Percentiles rank a stretch among this genome's conserved stretches.
Conservation (phyloP, 2,888 invertebrate genomes). For the Sarcophaga rosellei region DNA sequence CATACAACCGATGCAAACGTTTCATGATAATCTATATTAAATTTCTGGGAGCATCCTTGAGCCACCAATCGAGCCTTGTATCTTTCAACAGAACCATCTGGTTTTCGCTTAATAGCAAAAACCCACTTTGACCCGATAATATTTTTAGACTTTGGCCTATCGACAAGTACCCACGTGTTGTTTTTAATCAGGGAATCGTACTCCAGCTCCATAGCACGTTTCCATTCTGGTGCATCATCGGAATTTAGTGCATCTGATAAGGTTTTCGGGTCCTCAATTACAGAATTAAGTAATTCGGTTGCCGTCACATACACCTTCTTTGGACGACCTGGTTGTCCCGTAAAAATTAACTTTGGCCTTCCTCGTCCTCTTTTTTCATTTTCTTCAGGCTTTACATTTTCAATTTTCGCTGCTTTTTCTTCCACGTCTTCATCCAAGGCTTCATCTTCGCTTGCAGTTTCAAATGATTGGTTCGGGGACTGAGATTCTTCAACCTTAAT, state of each 20-base stretch:
- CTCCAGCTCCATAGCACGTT: constrained; percentile 57
- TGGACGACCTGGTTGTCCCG: too few species aligned
- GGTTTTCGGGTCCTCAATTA: constrained; percentile 22
- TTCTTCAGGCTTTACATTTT: too few species aligned
- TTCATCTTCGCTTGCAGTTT: too few species aligned
- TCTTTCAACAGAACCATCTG: constrained; percentile 54
- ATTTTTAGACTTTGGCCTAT: constrained; percentile 13
- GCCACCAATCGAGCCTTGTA: constrained; percentile 58
- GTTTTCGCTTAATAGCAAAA: constrained; percentile 47
- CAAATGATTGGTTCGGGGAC: too few species aligned
- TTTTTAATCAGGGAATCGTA: constrained; percentile 51
- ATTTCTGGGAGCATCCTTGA: constrained; percentile 64
- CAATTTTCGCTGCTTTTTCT: too few species aligned
- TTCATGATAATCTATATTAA: constrained; percentile 63
- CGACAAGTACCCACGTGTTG: constrained; percentile 59
- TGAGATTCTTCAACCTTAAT: too few species aligned
- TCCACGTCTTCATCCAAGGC: too few species aligned
- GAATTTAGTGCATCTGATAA: constrained; percentile 52
- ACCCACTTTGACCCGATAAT: constrained; percentile 26
- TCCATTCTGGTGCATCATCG: constrained; percentile 50
- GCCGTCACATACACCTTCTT: too few species aligned
- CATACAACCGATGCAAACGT: constrained; percentile 24
- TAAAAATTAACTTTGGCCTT: too few species aligned
- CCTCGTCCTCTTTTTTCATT: too few species aligned
- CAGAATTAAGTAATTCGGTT: constrained; percentile 23